phyloP scores from a whole-genome alignment of 2,888 invertebrate species.

The Chesias legatella region DNA sequence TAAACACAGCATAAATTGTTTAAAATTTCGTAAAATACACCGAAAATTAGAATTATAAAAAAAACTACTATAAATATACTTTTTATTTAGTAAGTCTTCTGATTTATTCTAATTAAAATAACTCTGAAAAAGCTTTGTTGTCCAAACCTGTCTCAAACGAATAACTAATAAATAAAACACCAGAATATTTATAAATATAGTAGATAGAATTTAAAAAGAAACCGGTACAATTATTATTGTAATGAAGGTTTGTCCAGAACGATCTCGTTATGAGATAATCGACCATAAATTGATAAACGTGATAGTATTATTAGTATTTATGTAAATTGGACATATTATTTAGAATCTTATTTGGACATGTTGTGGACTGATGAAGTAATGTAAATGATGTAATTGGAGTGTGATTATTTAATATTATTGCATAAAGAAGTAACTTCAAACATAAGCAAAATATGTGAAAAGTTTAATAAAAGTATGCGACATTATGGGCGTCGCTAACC shows the following conservation, averaged over 20 bases:
- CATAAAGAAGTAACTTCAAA: too few relatives aligned
- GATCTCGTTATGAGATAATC: conserved; percentile 24
- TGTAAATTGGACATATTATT: conserved; percentile 2
- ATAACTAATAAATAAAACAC: neutral
- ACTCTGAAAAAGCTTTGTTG: conserved; percentile 18
- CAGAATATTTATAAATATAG: conserved; percentile 3
- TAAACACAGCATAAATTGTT: conserved; percentile 25
- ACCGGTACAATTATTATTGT: conserved; percentile 24
- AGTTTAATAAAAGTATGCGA: too few relatives aligned
- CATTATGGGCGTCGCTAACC: too few relatives aligned
- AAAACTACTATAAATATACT: too few relatives aligned
- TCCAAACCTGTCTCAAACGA: conserved; percentile 11
- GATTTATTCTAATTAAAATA: conserved; percentile 6
- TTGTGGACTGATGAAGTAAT: too few relatives aligned
- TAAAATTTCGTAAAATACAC: conserved; percentile 19
- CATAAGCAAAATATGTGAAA: too few relatives aligned
- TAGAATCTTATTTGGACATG: neutral
- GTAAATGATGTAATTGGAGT: too few relatives aligned
- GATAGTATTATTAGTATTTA: conserved; percentile 7
- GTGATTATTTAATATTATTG: too few relatives aligned
- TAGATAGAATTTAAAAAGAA: conserved; percentile 8
- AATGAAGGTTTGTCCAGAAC: conserved; percentile 18
- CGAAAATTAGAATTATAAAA: too few relatives aligned
- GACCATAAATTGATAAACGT: conserved; percentile 20
- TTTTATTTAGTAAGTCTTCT: too few relatives aligned